These are phyloP conservation scores for Calliphora vomitoria DNA, from an alignment of 2,888 invertebrate genomes.

Conservation along the genomic window DNA sequence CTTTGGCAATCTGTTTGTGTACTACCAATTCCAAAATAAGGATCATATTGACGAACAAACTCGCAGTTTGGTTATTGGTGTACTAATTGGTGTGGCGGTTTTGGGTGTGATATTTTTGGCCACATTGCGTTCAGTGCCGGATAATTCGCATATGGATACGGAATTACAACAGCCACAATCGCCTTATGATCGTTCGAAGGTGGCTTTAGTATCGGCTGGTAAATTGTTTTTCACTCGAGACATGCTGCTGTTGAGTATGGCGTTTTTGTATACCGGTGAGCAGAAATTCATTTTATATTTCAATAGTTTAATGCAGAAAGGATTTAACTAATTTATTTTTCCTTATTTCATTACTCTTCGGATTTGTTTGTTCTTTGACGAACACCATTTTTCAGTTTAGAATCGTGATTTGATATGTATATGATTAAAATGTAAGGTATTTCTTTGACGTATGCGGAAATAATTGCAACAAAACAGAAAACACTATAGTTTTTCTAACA, in stretches of 20 bases:
- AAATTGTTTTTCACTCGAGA: slow-evolving; percentile 91
- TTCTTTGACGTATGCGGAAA: too few species aligned
- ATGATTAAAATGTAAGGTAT: too few species aligned
- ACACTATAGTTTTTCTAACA: too few species aligned
- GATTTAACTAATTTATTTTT: too few species aligned
- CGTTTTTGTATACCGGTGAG: slow-evolving; percentile 96
- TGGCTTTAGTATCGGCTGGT: slow-evolving; percentile 91
- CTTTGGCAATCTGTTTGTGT: slow-evolving; percentile 97
- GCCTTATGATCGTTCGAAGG: slow-evolving; percentile 83
- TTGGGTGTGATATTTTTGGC: slow-evolving; percentile 89
- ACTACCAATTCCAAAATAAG: slow-evolving; percentile 94
- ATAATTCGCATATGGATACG: slow-evolving; percentile 81
- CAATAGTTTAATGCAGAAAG: background rate
- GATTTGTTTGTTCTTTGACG: too few species aligned
- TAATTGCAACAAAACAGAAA: too few species aligned
- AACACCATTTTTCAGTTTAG: too few species aligned
- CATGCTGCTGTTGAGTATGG: slow-evolving; percentile 93
- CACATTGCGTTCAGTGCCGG: slow-evolving; percentile 87
- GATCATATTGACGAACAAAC: slow-evolving; percentile 89
- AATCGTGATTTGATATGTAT: too few species aligned
- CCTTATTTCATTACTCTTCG: too few species aligned
- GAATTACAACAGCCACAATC: slow-evolving; percentile 84
- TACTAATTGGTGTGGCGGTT: slow-evolving; percentile 89
- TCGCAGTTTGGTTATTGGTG: slow-evolving; percentile 92
- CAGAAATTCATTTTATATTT: background rate